A percentile compares a stretch with the other conserved stretches of the same genome.
Conservation (phyloP, 2,888 invertebrate genomes). For the Erebia palarica region DNA sequence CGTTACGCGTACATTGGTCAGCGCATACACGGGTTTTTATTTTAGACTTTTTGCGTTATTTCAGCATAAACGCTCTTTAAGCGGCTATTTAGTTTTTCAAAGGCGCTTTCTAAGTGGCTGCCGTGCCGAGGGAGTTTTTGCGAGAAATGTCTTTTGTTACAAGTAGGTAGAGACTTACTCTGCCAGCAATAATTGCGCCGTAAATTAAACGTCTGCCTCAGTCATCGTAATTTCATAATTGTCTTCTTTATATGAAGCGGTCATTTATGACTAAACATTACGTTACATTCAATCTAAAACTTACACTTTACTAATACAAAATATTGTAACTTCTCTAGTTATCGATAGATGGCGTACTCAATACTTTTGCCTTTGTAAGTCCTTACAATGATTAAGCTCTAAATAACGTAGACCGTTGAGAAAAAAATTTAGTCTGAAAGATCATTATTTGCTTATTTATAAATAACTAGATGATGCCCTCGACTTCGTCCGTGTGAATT, state of each 20-base stretch:
- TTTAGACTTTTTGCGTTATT: slow-evolving; percentile 66
- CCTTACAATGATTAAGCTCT: neutral
- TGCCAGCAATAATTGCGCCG: slow-evolving; percentile 67
- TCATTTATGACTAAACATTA: slow-evolving; percentile 35
- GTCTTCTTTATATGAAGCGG: slow-evolving; percentile 49
- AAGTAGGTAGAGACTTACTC: slow-evolving; percentile 54
- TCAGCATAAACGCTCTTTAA: slow-evolving; percentile 76
- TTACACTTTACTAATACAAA: neutral
- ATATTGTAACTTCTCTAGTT: slow-evolving; percentile 38
- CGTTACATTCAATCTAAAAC: neutral
- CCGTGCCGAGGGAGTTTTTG: slow-evolving; percentile 61
- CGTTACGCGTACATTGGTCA: slow-evolving; percentile 72
- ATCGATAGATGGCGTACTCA: slow-evolving; percentile 54
- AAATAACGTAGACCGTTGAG: too few relatives aligned
- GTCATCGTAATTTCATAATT: slow-evolving; percentile 67
- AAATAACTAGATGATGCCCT: too few relatives aligned
- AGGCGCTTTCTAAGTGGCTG: slow-evolving; percentile 76
- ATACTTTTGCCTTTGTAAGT: slow-evolving; percentile 25
- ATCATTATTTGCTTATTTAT: too few relatives aligned
- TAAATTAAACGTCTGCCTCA: slow-evolving; percentile 66
- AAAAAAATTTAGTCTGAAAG: too few relatives aligned
- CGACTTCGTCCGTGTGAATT: too few relatives aligned
- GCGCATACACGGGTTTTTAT: slow-evolving; percentile 66
- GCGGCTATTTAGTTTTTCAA: slow-evolving; percentile 79
- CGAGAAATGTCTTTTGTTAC: slow-evolving; percentile 70